Evolutionary conservation across 2,797 vertebrate genomes (phyloP).

Genomic region (Cirrhinus molitorella): DNA sequence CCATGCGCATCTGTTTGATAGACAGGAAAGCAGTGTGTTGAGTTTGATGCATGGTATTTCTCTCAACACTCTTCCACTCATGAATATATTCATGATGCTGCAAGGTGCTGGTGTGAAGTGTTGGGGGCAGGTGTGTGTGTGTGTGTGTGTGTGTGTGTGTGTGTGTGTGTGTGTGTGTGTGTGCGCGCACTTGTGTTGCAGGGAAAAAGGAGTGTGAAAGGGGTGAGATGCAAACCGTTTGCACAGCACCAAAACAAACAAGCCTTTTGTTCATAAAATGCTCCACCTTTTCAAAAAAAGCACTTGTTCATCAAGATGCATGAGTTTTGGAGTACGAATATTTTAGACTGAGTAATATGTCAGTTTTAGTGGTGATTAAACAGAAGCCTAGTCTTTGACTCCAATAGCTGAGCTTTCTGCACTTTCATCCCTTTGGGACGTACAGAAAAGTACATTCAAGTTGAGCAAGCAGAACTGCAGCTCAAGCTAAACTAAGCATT

Average conservation of each 20-base stretch:
- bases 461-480: conserved; percentile 29
- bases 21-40: conserved; percentile 32
- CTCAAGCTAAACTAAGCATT: conserved; percentile 15
- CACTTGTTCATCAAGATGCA: not conserved
- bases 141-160: not conserved
- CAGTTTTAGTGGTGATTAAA: not conserved
- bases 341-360: not conserved
- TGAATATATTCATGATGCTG: conserved; percentile 60
- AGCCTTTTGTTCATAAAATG: conserved; percentile 15
- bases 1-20: conserved; percentile 13
- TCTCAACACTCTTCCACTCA: conserved; percentile 46
- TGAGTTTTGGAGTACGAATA: not conserved
- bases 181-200: conserved; percentile 13
- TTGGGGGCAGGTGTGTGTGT: conserved; percentile 40
- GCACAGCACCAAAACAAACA: conserved; percentile 35
- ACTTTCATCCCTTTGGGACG: not conserved
- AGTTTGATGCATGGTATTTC: conserved; percentile 47
- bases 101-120: conserved; percentile 44
- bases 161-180: conserved; percentile 45
- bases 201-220: conserved; percentile 32
- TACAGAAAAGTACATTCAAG: conserved; percentile 7
- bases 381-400: not conserved
- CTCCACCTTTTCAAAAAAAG: not conserved
- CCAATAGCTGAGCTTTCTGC: not conserved
- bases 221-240: conserved; percentile 32